Percentiles rank a stretch among this genome's conserved stretches.
These are phyloP conservation scores for Galendromus occidentalis DNA, from an alignment of 1,140 invertebrate species.

Conservation along the genomic window DNA sequence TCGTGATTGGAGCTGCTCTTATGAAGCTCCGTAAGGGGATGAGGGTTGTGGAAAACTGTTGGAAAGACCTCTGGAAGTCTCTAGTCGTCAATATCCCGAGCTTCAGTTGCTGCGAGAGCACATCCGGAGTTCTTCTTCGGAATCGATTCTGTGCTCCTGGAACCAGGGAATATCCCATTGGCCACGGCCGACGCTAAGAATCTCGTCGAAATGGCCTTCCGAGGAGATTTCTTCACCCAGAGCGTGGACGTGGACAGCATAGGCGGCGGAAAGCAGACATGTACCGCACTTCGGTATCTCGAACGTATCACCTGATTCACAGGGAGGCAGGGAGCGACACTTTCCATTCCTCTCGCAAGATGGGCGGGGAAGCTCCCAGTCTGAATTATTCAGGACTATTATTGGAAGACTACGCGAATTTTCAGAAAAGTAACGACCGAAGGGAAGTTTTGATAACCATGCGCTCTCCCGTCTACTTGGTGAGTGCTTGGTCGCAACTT, in stretches of 20 bases:
- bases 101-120: constrained; percentile 76
- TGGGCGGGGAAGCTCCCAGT: constrained; percentile 86
- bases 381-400: constrained; percentile 54
- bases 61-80: constrained; percentile 55
- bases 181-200: constrained; percentile 97
- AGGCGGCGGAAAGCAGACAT: constrained; percentile 75
- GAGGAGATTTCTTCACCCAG: constrained; percentile 70
- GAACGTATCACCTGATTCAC: constrained; percentile 58
- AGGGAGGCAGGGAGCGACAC: constrained; percentile 46
- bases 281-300: constrained; percentile 55
- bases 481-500: constrained; percentile 59
- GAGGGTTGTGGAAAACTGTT: constrained; percentile 69
- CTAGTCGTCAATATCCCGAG: constrained; percentile 78
- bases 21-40: constrained; percentile 78
- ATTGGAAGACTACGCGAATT: constrained; percentile 57
- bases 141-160: constrained; percentile 85
- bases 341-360: constrained; percentile 68
- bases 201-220: constrained; percentile 69
- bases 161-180: background rate
- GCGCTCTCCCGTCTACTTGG: constrained; percentile 78
- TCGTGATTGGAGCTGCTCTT: constrained; percentile 94
- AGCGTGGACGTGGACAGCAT: constrained; percentile 90
- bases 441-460: constrained; percentile 95
- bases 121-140: constrained; percentile 79
- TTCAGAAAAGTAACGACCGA: constrained; percentile 75